Evolutionary conservation across 2,888 invertebrate genomes (phyloP).

Genomic region (Epirrhoe alternata): DNA sequence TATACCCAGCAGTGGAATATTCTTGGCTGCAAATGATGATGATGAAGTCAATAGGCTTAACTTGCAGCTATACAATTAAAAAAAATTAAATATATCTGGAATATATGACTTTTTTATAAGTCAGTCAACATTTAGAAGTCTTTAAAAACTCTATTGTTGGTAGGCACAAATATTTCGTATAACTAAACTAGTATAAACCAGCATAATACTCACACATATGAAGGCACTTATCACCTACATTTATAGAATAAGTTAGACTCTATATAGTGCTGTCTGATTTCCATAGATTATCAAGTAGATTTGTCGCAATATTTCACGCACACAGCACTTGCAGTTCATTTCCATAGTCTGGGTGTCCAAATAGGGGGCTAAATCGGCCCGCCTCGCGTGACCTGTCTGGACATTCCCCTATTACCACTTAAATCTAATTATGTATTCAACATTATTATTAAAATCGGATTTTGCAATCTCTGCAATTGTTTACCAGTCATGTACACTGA

Average conservation of each 20-base stretch:
- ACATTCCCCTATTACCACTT: conserved; percentile 36
- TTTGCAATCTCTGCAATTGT: conserved; percentile 35
- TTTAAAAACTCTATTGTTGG: too few species aligned
- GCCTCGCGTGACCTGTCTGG: conserved; percentile 36
- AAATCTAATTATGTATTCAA: conserved; percentile 34
- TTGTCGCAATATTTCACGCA: conserved; percentile 36
- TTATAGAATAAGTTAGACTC: background rate
- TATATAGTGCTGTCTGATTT: conserved; percentile 24
- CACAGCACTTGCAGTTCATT: conserved; percentile 40
- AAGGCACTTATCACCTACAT: background rate
- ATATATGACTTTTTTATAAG: too few species aligned
- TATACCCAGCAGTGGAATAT: too few species aligned
- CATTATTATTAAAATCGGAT: conserved; percentile 37
- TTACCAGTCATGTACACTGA: conserved; percentile 8
- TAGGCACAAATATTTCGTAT: background rate
- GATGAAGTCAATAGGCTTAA: too few species aligned
- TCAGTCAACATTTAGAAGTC: too few species aligned
- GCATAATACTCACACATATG: background rate
- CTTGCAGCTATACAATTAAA: too few species aligned
- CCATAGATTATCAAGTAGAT: conserved; percentile 41
- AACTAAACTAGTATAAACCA: background rate
- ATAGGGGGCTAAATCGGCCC: conserved; percentile 35
- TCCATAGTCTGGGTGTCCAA: conserved; percentile 41
- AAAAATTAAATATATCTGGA: too few species aligned
- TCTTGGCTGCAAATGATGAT: too few species aligned